phyloP scores from a whole-genome alignment of 35 echinoderm and acorn worm species.

The Anneissia japonica region DNA sequence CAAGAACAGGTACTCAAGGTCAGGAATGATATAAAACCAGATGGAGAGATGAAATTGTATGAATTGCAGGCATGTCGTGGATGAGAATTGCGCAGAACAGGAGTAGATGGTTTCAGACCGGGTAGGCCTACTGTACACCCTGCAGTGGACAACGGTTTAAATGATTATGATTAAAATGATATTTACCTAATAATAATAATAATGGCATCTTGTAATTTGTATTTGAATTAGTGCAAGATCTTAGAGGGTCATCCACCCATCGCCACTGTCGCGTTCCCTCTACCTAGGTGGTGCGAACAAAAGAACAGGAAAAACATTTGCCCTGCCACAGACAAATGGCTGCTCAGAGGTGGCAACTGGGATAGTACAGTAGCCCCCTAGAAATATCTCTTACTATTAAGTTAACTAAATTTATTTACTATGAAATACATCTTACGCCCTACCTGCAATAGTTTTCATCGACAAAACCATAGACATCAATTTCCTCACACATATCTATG shows the following conservation, averaged over 20 bases:
- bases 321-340: neutral
- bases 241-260: neutral
- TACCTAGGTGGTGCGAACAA: neutral
- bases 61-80: no score
- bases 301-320: neutral
- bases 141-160: no score
- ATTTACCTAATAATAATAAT: no score
- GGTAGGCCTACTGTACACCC: no score
- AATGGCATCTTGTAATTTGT: no score
- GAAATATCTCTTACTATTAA: neutral
- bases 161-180: no score
- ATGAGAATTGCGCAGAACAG: no score
- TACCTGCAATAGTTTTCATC: constrained; percentile 86
- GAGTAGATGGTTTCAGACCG: no score
- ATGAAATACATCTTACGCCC: neutral
- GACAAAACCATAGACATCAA: constrained; percentile 84
- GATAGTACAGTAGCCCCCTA: neutral
- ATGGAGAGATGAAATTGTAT: no score
- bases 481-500: constrained; percentile 69
- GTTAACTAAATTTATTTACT: neutral
- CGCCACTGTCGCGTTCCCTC: neutral
- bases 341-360: neutral
- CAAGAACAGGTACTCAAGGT: no score
- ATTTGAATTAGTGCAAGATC: no score
- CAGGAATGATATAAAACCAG: no score